phyloP scores from a whole-genome alignment of 1,140 invertebrate species.

The Aphelinus certus region DNA sequence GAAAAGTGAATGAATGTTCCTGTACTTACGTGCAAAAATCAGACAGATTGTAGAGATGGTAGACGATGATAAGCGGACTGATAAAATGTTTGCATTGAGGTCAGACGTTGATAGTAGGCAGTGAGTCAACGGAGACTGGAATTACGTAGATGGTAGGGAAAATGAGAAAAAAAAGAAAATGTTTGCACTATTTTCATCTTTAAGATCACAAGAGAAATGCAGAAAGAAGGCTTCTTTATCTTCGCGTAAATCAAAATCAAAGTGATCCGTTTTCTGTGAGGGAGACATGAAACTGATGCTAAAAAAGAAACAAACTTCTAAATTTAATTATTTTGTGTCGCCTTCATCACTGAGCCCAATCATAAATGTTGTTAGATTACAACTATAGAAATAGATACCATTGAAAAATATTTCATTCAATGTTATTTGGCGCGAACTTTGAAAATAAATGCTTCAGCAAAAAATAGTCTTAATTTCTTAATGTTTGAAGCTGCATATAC shows the following conservation, averaged over 20 bases:
- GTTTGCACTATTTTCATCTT: slow-evolving; percentile 9
- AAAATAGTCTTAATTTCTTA: too few species aligned
- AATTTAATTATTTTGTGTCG: too few species aligned
- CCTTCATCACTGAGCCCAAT: too few species aligned
- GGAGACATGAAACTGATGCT: too few species aligned
- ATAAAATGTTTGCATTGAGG: slow-evolving; percentile 37
- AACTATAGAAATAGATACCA: too few species aligned
- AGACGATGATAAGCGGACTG: not conserved
- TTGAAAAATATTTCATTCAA: too few species aligned
- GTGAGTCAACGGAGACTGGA: slow-evolving; percentile 23
- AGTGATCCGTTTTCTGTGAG: too few species aligned
- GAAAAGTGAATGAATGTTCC: slow-evolving; percentile 41
- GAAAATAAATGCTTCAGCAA: too few species aligned
- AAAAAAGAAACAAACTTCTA: too few species aligned
- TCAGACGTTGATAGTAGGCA: slow-evolving; percentile 25
- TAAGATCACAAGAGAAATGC: not conserved
- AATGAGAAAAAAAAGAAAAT: not conserved
- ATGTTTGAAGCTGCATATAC: too few species aligned
- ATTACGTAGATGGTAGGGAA: slow-evolving; percentile 5
- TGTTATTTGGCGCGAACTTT: too few species aligned
- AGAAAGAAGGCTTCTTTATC: slow-evolving; percentile 39
- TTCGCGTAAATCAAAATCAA: slow-evolving; percentile 50
- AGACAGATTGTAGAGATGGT: slow-evolving; percentile 1
- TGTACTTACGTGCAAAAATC: slow-evolving; percentile 54
- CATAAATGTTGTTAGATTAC: too few species aligned